phyloP scores from a whole-genome alignment of 2,888 invertebrate species.

The Eupithecia centaureata region DNA sequence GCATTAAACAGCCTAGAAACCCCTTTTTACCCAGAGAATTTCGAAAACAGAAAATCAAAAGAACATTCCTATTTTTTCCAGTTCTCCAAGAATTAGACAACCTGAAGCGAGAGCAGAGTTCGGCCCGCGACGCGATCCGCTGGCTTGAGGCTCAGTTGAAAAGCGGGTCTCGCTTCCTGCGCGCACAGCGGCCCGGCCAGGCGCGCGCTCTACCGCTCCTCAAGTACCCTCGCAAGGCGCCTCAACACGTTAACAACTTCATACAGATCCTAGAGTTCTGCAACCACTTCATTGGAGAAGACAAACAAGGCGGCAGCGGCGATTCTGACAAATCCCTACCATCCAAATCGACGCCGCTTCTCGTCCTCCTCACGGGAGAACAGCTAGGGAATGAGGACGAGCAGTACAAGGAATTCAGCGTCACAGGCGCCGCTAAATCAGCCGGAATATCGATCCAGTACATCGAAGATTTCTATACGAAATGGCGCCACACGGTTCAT shows the following conservation, averaged over 20 bases:
- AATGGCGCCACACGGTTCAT: slow-evolving; percentile 90
- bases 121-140: slow-evolving; percentile 95
- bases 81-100: slow-evolving; percentile 95
- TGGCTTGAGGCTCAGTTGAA: slow-evolving; percentile 96
- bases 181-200: slow-evolving; percentile 94
- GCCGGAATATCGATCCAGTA: slow-evolving; percentile 93
- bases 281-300: slow-evolving; percentile 86
- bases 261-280: slow-evolving; percentile 94
- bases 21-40: too few relatives aligned
- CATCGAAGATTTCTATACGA: slow-evolving; percentile 91
- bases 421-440: slow-evolving; percentile 90
- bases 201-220: slow-evolving; percentile 86
- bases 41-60: too few relatives aligned
- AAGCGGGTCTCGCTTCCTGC: slow-evolving; percentile 93
- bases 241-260: slow-evolving; percentile 85
- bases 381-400: slow-evolving; percentile 75
- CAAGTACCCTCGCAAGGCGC: slow-evolving; percentile 74
- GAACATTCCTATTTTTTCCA: slow-evolving; percentile 81
- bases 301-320: slow-evolving; percentile 70
- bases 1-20: too few relatives aligned
- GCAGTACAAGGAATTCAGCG: slow-evolving; percentile 87
- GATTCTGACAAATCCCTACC: slow-evolving; percentile 63
- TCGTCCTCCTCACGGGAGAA: slow-evolving; percentile 90
- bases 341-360: slow-evolving; percentile 82
- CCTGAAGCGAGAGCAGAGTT: slow-evolving; percentile 91